Evolutionary conservation across 2,113 vertebrate species (phyloP), one percentile per base, ranked within the genome.

Genomic region (Varanus komodoensis): DNA sequence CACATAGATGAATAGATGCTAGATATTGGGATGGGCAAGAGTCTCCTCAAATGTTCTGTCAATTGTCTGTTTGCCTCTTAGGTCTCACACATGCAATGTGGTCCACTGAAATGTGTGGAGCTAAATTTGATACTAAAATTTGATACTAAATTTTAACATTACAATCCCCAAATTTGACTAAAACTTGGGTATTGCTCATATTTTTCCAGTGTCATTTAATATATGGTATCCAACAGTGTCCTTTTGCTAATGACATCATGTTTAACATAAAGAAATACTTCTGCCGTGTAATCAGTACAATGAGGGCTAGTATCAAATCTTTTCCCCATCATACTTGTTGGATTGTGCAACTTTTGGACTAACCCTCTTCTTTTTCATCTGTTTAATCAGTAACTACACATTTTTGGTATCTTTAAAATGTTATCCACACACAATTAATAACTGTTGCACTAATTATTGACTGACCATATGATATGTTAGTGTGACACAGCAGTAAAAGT

Each of bases 381-480:
- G 1, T 44, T 38, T 0, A 71, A 21, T 85, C 44, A 68, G 38
- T 68, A 68, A 12, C 57, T 68, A 14, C 3, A 0, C 83, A 34
- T 77, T 48, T 3, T 77, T 9, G 84, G 71, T 23, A 86, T 71
- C 44, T 87, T 12, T 82, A 82, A 90, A 91, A 48, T 8, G 27
- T 4, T 38, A 38, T 71, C 32, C 0, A 78, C 32, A 11, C 1
- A 69, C 57, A 91, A 29, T 0, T 87, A 90, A 48, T 90, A 87
- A 79, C 4, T 86, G 87, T 15, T 87, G 2, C 4, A 75, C 1
- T 77, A 84, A 87, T 75, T 67, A 27, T 74, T 88, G 17, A 77
- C 0, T 5, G 86, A 0, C 2, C 14, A 89, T 86, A 88, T 75
- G 61, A 82, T 90, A 64, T 91, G 1, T 11, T 91, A 80, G 8